Percentiles rank a stretch among this genome's conserved stretches.
phyloP scores from a whole-genome alignment of 2,888 invertebrate species.

The Palloptera scutellata region DNA sequence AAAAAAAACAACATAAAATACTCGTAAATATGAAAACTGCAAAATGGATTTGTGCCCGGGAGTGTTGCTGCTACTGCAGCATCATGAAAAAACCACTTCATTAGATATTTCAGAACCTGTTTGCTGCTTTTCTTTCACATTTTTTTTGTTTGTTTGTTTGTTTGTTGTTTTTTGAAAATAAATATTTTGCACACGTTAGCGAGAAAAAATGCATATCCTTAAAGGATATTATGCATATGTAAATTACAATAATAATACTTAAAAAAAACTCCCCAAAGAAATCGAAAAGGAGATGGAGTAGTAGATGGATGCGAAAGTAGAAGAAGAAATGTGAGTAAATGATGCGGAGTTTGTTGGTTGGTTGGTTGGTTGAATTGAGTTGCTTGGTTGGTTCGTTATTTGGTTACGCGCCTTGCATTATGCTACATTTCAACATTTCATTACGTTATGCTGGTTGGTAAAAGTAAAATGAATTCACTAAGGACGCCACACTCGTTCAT shows the following conservation, averaged over 20 bases:
- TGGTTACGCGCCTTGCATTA: constrained; percentile 45
- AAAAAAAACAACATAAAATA: constrained; percentile 5
- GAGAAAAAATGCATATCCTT: constrained; percentile 35
- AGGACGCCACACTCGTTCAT: not conserved
- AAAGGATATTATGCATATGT: constrained; percentile 51
- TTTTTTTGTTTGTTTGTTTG: not conserved
- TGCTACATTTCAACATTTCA: constrained; percentile 33
- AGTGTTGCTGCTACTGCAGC: not conserved
- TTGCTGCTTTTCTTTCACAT: not conserved
- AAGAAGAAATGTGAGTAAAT: constrained; percentile 23
- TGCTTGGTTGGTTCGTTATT: constrained; percentile 57
- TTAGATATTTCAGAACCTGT: constrained; percentile 20
- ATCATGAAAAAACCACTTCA: constrained; percentile 18
- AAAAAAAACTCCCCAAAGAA: constrained; percentile 1
- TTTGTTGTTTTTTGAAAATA: not conserved
- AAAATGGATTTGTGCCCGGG: constrained; percentile 30
- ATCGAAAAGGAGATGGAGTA: not conserved
- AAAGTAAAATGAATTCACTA: not conserved
- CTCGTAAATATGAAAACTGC: constrained; percentile 30
- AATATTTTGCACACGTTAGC: constrained; percentile 26
- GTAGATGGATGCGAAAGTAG: constrained; percentile 32
- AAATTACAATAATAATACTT: constrained; percentile 45
- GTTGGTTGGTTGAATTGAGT: constrained; percentile 20
- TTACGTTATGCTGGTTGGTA: constrained; percentile 37
- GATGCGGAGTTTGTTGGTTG: not conserved